Percentiles rank a stretch among this genome's conserved stretches.
Conservation (phyloP, 2,888 invertebrate species). For the Epinotia brunnichana region DNA sequence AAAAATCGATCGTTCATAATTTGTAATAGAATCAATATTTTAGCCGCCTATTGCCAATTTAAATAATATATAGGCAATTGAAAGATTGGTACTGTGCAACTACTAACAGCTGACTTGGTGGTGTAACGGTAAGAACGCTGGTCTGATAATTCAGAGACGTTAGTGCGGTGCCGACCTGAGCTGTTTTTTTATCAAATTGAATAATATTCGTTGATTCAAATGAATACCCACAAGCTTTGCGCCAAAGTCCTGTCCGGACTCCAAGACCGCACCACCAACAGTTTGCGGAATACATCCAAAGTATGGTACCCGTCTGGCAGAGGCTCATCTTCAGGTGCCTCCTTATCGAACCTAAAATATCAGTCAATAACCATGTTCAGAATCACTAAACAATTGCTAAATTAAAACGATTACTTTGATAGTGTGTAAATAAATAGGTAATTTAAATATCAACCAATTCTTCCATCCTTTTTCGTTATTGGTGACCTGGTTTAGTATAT, state of each 20-base stretch:
- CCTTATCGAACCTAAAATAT: conserved; percentile 89
- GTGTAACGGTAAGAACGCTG: no score
- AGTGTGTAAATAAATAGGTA: not conserved
- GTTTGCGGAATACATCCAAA: conserved; percentile 89
- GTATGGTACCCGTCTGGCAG: conserved; percentile 91
- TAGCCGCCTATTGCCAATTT: not conserved
- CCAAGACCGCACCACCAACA: conserved; percentile 92
- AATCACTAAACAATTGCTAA: not conserved
- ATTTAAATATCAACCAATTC: conserved; percentile 73
- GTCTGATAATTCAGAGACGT: no score
- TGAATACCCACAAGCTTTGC: conserved; percentile 85
- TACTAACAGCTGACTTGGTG: no score
- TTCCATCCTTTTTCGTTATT: conserved; percentile 88
- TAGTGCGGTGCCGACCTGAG: no score
- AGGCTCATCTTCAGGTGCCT: conserved; percentile 91
- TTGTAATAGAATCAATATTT: not conserved
- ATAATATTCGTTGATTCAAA: not conserved
- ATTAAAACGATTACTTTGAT: no score
- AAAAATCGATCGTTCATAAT: not conserved
- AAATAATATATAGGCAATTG: no score
- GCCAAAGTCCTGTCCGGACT: conserved; percentile 92
- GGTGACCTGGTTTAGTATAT: conserved; percentile 86
- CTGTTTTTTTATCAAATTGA: not conserved
- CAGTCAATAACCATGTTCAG: not conserved
- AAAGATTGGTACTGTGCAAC: no score